Base-by-base conservation (phyloP, 2,888 invertebrate species). In the Hoplodrina blanda region DNA sequence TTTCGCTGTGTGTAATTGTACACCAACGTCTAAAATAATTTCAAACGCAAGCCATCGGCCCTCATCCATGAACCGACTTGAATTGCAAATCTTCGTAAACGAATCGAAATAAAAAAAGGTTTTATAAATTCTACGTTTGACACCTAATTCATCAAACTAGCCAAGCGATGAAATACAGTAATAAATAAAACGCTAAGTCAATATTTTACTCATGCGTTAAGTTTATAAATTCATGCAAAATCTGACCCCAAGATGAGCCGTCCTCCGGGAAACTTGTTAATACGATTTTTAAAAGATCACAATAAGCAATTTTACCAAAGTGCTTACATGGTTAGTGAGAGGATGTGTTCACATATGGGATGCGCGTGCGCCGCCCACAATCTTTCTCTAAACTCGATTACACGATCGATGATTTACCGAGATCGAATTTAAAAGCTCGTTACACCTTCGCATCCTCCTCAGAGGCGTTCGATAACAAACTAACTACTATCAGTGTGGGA, bases 311-410 rank as follows among this genome's bases (percentile, higher is more conserved):
- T 89, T 90, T 79, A 86, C 81, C 81, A 84, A 82, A 86, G 82
- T 85, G 87, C 87, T 88, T 87, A 88, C 89, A 89, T 90, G 88
- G 89, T 91, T 91, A 91, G 89, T 87, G 85, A 93, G 91, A 94
- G 93, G 92, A 93, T 93, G 90, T 91, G 90, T 91, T 93, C 94
- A 91, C 92, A 92, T 91, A 91, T 92, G 92, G 93, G 92, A 91
- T 90, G 92, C 91, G 90, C 90, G 89, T 80, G 92, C 90, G 82
- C 92, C 94, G 94, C 95, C 95, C 95, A 93, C 94, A 90, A 92
- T 92, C 90, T 92, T 89, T 91, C 92, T 93, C 93, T 92, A 94
- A 94, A 95, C 94, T 94, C 93, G 94, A 95, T 95, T 95, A 95
- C 92, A 88, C 90, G 90, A 91, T 85, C 93, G 93, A 95, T 95